Evolutionary conservation across 2,797 vertebrate species (phyloP), one percentile per base, ranked within the genome.

Genomic region (Enteromius trimaculatus): DNA sequence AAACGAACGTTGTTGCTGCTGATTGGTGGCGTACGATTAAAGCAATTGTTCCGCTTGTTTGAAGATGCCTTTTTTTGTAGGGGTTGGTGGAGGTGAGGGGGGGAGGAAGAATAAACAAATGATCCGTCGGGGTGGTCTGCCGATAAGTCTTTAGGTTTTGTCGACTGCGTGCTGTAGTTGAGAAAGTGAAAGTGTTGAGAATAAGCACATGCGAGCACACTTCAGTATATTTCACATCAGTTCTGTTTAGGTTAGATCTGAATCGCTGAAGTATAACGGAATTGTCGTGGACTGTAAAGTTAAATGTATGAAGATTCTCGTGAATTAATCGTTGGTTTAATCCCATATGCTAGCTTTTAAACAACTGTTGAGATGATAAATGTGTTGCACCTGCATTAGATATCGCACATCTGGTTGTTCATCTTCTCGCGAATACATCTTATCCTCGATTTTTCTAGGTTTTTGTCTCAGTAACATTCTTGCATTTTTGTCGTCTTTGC

Each of bases 111-210:
- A 78, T 66, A 82, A 64, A 42, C 44, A 42, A 42, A 53, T 53
- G 31, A 26, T 55, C 16, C 29, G 29, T 42, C 47, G 3, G 55
- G 37, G 34, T 60, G 68, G 79, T 47, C 17, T 49, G 55, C 69
- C 42, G 80, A 10, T n/a, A 82, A 75, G 44, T 53, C 31, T 75
- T 51, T 0, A 47, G 60, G 58, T 53, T 64, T 82, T 66, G 80
- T 66, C 34, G 47, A 26, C 37, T n/a, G 17, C 23, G 49, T 26
- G 11, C 17, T 76, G 44, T 76, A 31, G n/a, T 51, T 66, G 23
- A 76, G 71, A 82, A 82, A 82, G 71, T 82, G 80, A 82, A 82
- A 82, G 80, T 51, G 80, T 53, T 6, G 71, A 74, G 55, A 76
- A 66, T 26, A 42, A 68, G 80, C 60, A 76, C 80, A 68, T 82